These are phyloP conservation scores for Salmo trutta DNA, from an alignment of 2,797 vertebrate species.

Conservation along the genomic window DNA sequence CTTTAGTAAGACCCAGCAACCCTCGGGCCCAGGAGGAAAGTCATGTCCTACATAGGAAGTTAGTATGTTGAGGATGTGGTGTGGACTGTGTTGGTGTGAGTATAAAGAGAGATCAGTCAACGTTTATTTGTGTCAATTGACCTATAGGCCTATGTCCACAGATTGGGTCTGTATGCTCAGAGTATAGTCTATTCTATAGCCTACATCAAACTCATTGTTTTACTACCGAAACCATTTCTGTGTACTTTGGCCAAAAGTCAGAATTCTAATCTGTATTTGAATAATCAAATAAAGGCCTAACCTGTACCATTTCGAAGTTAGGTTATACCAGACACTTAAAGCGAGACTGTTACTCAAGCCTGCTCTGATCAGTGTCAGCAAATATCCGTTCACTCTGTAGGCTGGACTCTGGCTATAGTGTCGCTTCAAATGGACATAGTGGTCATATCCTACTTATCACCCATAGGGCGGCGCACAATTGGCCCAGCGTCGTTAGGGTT, in stretches of 20 bases:
- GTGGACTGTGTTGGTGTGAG: not conserved
- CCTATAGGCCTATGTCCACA: not conserved
- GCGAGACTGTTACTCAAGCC: too few species aligned
- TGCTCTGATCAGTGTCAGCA: not conserved
- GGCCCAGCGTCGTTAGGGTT: too few species aligned
- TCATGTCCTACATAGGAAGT: slow-evolving; percentile 11
- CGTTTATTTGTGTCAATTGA: not conserved
- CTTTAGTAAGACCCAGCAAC: not conserved
- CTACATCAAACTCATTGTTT: not conserved
- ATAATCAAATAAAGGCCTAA: not conserved
- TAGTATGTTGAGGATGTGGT: slow-evolving; percentile 23
- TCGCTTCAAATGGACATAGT: not conserved
- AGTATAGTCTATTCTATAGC: not conserved
- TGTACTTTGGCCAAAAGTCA: slow-evolving; percentile 1
- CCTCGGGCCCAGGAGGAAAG: not conserved
- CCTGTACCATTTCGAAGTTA: too few species aligned
- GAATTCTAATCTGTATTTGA: slow-evolving; percentile 12
- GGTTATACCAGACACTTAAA: not conserved
- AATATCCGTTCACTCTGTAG: not conserved
- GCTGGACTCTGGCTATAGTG: not conserved
- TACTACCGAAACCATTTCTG: not conserved
- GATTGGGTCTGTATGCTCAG: not conserved
- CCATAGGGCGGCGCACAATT: too few species aligned
- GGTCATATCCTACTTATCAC: not conserved
- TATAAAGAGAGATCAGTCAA: not conserved